Evolutionary conservation across 2,797 vertebrate species (phyloP), one percentile per base, ranked within the genome.

Genomic region (Galago senegalensis): DNA sequence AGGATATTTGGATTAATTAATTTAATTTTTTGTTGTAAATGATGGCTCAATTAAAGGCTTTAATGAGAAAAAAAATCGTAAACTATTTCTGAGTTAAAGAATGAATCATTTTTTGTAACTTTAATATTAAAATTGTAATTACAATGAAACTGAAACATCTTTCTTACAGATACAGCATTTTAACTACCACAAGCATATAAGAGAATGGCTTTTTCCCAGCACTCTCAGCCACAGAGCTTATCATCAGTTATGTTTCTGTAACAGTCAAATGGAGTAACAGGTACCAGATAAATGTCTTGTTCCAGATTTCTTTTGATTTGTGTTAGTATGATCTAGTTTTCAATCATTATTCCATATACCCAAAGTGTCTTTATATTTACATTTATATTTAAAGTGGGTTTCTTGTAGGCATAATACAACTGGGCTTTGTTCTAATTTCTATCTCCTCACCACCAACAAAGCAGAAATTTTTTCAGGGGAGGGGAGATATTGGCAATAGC

Each of bases 51-150:
- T 76, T 75, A 89, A 60, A 80, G 65, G 56, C 25, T 9, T 63
- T 56, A 85, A 56, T 84, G 29, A 89, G 49, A 83, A 81, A 31
- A 79, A 18, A 63, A 27, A 16, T 53, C 4, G 49, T 72, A 86
- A 14, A 18, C 16, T 65, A 82, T 77, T 89, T 56, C 61, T 81
- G 53, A 69, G 18, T 88, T 56, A 72, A 73, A 53, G 49, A 53
- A 53, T 16, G 49, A 16, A 53, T 53, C 49, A 53, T 53, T 53
- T 43, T 43, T 79, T 87, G 6, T 87, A 69, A 90, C 80, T 90
- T 92, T 87, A 77, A 77, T 79, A 60, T 27, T 92, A 67, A 89
- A 82, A 63, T 37, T 69, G 5, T 72, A 82, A 49, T 20, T 46
- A 76, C 34, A 80, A 56, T 69, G n/a, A 70, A 91, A 25, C 7